Evolutionary conservation across 2,888 invertebrate genomes (phyloP).

Genomic region (Limnephilus auricula): DNA sequence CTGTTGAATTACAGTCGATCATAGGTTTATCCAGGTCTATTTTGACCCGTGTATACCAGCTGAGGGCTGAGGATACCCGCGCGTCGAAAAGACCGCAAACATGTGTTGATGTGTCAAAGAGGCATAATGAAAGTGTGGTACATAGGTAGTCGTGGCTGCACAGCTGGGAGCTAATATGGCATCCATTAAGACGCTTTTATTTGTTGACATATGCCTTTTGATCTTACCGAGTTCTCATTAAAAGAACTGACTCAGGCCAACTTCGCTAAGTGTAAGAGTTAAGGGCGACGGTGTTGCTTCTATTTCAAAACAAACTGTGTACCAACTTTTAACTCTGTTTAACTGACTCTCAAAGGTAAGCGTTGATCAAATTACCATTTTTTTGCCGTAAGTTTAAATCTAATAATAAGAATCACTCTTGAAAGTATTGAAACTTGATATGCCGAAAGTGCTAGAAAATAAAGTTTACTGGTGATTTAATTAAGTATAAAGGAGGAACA

Average conservation of each 20-base stretch:
- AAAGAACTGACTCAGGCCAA: conserved; percentile 34
- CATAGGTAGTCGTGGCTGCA: neutral
- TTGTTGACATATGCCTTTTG: conserved; percentile 50
- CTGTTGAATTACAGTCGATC: too few species aligned
- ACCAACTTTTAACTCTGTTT: conserved; percentile 19
- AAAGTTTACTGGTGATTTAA: neutral
- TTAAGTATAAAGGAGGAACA: neutral
- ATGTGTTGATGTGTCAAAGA: neutral
- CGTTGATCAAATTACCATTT: conserved; percentile 38
- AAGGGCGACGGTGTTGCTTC: conserved; percentile 10
- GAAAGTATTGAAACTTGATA: neutral
- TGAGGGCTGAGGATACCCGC: neutral
- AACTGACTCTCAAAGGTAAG: conserved; percentile 36
- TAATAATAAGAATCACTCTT: conserved; percentile 33
- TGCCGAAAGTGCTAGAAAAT: neutral
- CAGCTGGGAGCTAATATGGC: conserved; percentile 26
- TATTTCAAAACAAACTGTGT: conserved; percentile 37
- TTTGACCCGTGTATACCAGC: neutral
- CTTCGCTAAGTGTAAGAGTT: neutral
- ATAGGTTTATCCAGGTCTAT: too few species aligned
- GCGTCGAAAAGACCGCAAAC: neutral
- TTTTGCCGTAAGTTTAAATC: conserved; percentile 11
- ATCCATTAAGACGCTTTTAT: conserved; percentile 52
- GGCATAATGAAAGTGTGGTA: neutral
- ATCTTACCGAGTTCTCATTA: conserved; percentile 53